Base-by-base conservation (phyloP, 2,888 invertebrate genomes). In the Elysia crispata region DNA sequence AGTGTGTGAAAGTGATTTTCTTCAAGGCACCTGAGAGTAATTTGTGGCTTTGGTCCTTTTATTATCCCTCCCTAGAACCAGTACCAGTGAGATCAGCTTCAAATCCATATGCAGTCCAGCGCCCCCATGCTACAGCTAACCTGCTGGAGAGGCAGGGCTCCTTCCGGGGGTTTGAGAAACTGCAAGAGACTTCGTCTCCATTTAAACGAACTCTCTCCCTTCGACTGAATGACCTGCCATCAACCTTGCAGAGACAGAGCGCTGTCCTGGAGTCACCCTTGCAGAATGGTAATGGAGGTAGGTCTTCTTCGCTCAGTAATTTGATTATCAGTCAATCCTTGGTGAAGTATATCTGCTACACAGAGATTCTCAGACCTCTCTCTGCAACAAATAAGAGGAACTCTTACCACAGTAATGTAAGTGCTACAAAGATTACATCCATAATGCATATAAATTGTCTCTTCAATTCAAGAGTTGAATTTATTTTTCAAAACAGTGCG, bases 171-270 rank as follows among this genome's bases (percentile, higher is more conserved):
- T 96, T 98, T 92, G 86, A 89, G 30, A 92, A 92, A 77, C 87
- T 92, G 50, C 89, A 89, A 64, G 91, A 91, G 73, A 86, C 85
- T 1, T 89, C 90, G 0, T 92, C 92, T 13, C 92, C 98, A 96
- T 83, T 99, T 97, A 98, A 99, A 93, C 94, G 98, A 67, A 98
- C 98, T 92, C 95, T 98, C 94, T 98, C 98, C 83, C 94, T 98
- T 85, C 95, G 98, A 83, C 95, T 98, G 88, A 97, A 96, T 92
- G 98, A 98, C 94, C 94, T 98, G 92, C 98, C 98, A 81, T 98
- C 98, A 89, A 98, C 97, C 91, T 93, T 98, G 88, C 97, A 98
- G 93, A 95, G 98, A 87, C 93, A 93, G 87, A 90, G 89, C 82
- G 90, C 89, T 67, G 82, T 89, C 31, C 83, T 87, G 54, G 86